Evolutionary conservation across 2,888 invertebrate species (phyloP).

Genomic region (Chalcosyrphus nemorum): DNA sequence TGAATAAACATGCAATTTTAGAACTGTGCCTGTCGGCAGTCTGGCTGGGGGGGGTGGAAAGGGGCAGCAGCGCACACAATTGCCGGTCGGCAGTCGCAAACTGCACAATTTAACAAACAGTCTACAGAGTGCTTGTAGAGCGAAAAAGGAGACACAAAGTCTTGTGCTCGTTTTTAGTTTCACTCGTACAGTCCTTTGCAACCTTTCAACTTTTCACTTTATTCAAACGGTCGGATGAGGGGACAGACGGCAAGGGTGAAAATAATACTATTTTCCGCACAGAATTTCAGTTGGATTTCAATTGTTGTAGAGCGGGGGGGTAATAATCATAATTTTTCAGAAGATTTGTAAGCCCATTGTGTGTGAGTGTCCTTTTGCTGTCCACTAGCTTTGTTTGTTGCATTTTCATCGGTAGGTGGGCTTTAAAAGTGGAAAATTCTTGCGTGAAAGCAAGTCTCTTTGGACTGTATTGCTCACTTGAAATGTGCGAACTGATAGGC

Average conservation of each 20-base stretch:
- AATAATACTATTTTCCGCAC: conserved; percentile 3
- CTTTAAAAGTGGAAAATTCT: too few relatives aligned
- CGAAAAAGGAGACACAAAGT: conserved; percentile 46
- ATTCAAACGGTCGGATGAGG: conserved; percentile 1
- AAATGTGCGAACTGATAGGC: background rate
- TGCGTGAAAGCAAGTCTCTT: too few relatives aligned
- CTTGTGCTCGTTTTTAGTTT: conserved; percentile 37
- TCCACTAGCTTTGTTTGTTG: background rate
- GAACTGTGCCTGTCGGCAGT: conserved; percentile 58
- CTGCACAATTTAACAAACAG: conserved; percentile 47
- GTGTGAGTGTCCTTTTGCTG: background rate
- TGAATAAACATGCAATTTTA: conserved; percentile 55
- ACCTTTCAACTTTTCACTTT: conserved; percentile 55
- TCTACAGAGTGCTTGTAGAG: conserved; percentile 10
- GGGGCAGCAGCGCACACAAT: background rate
- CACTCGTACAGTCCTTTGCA: conserved; percentile 36
- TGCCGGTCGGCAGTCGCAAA: conserved; percentile 19
- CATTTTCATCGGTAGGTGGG: too few relatives aligned
- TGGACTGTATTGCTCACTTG: conserved; percentile 7
- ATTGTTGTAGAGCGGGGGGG: background rate
- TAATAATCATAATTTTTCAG: conserved; percentile 38
- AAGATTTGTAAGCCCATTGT: conserved; percentile 28
- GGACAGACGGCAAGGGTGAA: background rate
- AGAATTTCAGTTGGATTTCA: background rate
- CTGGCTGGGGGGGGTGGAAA: conserved; percentile 35